Conservation (phyloP, 2,797 vertebrate genomes). For the Hemibagrus guttatus region DNA sequence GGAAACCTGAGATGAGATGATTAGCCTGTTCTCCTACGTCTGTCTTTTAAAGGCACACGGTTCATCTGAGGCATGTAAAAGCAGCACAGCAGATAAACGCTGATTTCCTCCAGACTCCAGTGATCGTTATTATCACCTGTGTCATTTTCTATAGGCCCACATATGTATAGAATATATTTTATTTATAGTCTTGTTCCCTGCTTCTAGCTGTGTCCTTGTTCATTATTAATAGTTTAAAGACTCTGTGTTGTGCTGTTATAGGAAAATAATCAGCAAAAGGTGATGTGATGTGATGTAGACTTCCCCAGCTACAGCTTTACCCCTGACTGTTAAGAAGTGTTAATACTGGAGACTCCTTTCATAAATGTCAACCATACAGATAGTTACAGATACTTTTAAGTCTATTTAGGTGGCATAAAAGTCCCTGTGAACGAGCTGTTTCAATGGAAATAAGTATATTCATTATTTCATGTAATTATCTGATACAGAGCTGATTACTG, state of each 20-base stretch:
- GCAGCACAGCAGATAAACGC: neutral
- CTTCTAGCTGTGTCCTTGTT: neutral
- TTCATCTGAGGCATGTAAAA: neutral
- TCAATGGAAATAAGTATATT: neutral
- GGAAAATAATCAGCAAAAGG: neutral
- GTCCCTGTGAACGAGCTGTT: neutral
- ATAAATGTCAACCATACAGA: neutral
- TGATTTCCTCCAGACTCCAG: neutral
- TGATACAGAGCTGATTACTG: neutral
- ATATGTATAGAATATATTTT: neutral
- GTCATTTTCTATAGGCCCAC: neutral
- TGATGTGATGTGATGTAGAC: neutral
- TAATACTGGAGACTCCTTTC: neutral
- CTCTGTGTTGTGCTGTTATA: neutral
- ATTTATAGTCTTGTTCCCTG: neutral
- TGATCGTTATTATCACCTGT: neutral
- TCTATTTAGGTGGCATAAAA: neutral
- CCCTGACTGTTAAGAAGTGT: no score
- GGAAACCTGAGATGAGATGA: neutral
- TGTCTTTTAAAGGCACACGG: neutral
- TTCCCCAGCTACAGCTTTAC: neutral
- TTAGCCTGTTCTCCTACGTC: neutral
- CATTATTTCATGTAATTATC: neutral
- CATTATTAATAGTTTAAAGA: neutral
- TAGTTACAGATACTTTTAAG: neutral